These are phyloP conservation scores for Zelostemma sp. DNA, from an alignment of 1,140 invertebrate genomes.

Conservation along the genomic window DNA sequence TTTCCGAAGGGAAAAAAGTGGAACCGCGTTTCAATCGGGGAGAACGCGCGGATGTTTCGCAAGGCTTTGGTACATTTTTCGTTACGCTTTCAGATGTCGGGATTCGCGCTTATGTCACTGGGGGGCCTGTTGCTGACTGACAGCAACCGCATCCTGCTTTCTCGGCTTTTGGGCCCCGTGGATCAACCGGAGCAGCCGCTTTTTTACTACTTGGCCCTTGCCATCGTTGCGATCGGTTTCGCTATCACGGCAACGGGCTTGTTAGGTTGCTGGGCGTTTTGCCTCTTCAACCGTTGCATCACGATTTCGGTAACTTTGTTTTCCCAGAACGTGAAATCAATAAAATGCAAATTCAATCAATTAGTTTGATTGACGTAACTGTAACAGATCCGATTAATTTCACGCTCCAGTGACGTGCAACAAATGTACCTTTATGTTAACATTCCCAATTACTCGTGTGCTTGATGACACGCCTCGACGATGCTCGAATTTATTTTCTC, in stretches of 20 bases:
- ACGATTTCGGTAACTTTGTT: slow-evolving; percentile 73
- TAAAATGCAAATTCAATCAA: too few relatives aligned
- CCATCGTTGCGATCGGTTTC: slow-evolving; percentile 75
- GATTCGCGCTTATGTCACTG: slow-evolving; percentile 76
- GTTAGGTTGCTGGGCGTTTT: slow-evolving; percentile 84
- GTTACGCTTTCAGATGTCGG: slow-evolving; percentile 73
- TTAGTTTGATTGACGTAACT: too few relatives aligned
- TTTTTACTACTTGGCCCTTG: slow-evolving; percentile 80
- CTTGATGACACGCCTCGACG: too few relatives aligned
- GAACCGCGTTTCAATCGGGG: background rate
- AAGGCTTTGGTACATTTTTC: slow-evolving; percentile 5
- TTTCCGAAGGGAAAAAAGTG: background rate
- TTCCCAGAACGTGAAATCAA: too few relatives aligned
- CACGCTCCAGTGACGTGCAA: background rate
- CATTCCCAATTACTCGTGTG: too few relatives aligned
- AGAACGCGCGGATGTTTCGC: background rate
- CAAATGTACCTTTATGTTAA: too few relatives aligned
- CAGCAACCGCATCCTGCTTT: slow-evolving; percentile 76
- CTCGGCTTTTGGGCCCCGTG: slow-evolving; percentile 73
- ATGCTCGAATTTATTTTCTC: too few relatives aligned
- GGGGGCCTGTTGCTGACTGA: slow-evolving; percentile 80
- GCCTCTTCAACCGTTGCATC: slow-evolving; percentile 79
- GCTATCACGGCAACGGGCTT: slow-evolving; percentile 76
- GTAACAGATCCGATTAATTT: slow-evolving; percentile 8
- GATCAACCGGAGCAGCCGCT: slow-evolving; percentile 75